Evolutionary conservation across 2,113 vertebrate species (phyloP).

Genomic region (Tetraodon nigroviridis): DNA sequence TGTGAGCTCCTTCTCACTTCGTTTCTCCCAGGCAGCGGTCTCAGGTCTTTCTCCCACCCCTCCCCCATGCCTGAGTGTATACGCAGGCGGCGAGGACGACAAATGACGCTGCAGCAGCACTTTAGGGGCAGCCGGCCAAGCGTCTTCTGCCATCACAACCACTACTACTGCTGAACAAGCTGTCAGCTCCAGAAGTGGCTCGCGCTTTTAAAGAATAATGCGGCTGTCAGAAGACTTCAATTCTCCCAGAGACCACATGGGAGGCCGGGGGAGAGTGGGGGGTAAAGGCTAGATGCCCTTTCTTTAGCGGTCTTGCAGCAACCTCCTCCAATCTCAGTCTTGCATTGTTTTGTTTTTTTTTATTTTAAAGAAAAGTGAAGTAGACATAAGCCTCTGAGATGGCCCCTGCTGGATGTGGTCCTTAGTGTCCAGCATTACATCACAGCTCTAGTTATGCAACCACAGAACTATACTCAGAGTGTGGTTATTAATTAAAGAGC

Average conservation of each 20-base stretch:
- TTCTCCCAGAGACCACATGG: conserved; percentile 52
- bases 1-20: conserved; percentile 18
- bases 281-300: conserved; percentile 34
- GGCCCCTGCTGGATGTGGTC: conserved; percentile 13
- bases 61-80: conserved; percentile 5
- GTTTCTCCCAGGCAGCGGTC: conserved; percentile 35
- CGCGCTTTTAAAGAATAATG: conserved; percentile 74
- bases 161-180: conserved; percentile 69
- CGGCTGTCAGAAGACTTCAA: conserved; percentile 64
- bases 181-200: conserved; percentile 63
- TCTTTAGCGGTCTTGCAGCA: conserved; percentile 23
- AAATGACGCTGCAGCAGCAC: conserved; percentile 64
- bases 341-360: not conserved
- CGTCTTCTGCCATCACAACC: conserved; percentile 35
- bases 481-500: conserved; percentile 31
- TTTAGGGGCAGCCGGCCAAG: conserved; percentile 47
- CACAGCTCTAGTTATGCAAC: conserved; percentile 42
- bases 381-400: conserved; percentile 10
- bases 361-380: conserved; percentile 26
- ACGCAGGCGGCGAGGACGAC: conserved; percentile 36
- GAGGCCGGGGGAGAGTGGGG: conserved; percentile 26
- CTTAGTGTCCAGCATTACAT: conserved; percentile 35
- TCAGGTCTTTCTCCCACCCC: not conserved
- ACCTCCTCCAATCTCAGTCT: conserved; percentile 19
- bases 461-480: conserved; percentile 2